phyloP scores from a whole-genome alignment of 35 echinoderm and acorn worm species.

The Holothuria glaberrima region DNA sequence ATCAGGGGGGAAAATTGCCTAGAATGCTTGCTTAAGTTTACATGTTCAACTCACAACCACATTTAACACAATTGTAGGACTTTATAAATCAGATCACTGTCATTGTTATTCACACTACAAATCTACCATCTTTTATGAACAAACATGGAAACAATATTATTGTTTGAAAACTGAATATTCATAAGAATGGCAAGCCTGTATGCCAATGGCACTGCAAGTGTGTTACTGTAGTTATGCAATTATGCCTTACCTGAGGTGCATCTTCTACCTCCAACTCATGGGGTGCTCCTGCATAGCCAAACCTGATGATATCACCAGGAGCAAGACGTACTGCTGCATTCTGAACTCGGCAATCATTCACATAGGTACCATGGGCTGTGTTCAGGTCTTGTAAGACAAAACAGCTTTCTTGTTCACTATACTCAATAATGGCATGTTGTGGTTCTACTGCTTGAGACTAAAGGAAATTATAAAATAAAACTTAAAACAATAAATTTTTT shows the following conservation, averaged over 20 bases:
- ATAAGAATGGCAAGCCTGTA: no score
- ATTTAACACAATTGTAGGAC: no score
- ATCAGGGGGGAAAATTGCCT: no score
- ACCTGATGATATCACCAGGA: slow-evolving; percentile 92
- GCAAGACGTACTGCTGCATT: slow-evolving; percentile 91
- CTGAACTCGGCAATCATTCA: slow-evolving; percentile 97
- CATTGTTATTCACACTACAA: no score
- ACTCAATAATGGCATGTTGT: slow-evolving; percentile 93
- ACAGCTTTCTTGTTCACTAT: slow-evolving; percentile 85
- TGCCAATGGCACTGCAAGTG: no score
- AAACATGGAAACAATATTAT: no score
- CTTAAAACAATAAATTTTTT: background rate
- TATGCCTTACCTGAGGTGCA: slow-evolving; percentile 62
- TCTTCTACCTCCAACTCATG: slow-evolving; percentile 92
- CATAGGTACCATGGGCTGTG: slow-evolving; percentile 92
- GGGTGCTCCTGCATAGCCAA: slow-evolving; percentile 87
- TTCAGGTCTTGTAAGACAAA: slow-evolving; percentile 96
- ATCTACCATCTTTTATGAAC: no score
- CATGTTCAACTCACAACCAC: no score
- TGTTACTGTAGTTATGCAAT: no score
- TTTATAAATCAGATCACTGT: no score
- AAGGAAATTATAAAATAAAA: background rate
- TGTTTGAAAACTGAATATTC: background rate
- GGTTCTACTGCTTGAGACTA: slow-evolving; percentile 79
- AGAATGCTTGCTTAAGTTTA: no score